Percentiles rank a stretch among this genome's conserved stretches.
Conservation (phyloP, 2,113 vertebrate species). For the Podarcis raffonei region DNA sequence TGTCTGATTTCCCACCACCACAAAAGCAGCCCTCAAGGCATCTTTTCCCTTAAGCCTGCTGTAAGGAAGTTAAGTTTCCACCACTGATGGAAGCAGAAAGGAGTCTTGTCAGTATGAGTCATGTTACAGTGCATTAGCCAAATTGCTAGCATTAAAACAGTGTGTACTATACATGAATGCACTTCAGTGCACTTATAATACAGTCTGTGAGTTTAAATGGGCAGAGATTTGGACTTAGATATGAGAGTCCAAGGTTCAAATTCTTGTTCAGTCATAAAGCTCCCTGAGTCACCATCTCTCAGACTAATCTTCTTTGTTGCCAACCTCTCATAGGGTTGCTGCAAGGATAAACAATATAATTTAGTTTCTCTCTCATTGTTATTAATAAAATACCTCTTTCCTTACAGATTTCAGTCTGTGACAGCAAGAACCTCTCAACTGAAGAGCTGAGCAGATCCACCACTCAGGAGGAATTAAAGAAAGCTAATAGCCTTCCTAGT, state of each 20-base stretch:
- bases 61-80: neutral
- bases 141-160: neutral
- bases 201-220: neutral
- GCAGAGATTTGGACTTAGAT: neutral
- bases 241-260: neutral
- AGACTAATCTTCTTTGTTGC: neutral
- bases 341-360: neutral
- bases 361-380: neutral
- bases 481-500: constrained; percentile 69
- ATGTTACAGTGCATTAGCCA: neutral
- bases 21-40: neutral
- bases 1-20: neutral
- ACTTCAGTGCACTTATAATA: neutral
- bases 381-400: constrained; percentile 38
- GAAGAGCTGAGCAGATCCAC: constrained; percentile 63
- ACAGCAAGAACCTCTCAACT: constrained; percentile 67
- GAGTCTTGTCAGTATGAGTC: neutral
- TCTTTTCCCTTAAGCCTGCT: neutral
- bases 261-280: neutral
- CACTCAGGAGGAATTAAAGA: constrained; percentile 72
- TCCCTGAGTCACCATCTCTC: neutral
- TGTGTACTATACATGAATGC: neutral
- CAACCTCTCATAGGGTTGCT: neutral
- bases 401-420: constrained; percentile 66
- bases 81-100: neutral